Conservation (phyloP, 2,113 vertebrate genomes). For the Narcine bancroftii region DNA sequence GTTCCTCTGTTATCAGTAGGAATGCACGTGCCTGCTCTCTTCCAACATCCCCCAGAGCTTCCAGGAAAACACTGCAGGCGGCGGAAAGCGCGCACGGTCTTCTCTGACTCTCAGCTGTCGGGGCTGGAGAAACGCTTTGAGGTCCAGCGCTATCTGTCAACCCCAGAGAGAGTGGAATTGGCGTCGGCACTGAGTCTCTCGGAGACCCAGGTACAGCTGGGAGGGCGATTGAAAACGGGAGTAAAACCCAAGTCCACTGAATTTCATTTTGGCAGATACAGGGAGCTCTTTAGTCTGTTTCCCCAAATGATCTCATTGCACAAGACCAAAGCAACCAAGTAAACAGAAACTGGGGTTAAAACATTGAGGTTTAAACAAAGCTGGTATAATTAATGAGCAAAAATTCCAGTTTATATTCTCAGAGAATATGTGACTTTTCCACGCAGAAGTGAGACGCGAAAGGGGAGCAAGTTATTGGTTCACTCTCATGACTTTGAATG, state of each 20-base stretch:
- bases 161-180: slow-evolving; percentile 88
- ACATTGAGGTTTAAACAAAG: not conserved
- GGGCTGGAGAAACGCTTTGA: slow-evolving; percentile 94
- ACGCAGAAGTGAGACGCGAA: not conserved
- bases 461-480: not conserved
- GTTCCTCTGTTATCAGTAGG: slow-evolving; percentile 53
- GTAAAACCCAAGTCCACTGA: no score
- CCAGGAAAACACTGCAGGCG: slow-evolving; percentile 91
- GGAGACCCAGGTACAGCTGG: slow-evolving; percentile 79
- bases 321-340: not conserved
- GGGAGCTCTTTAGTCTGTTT: not conserved
- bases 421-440: not conserved
- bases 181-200: slow-evolving; percentile 93
- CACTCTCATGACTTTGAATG: not conserved
- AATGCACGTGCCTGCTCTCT: slow-evolving; percentile 84
- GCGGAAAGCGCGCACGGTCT: slow-evolving; percentile 89
- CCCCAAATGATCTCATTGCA: not conserved
- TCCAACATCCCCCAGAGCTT: slow-evolving; percentile 76
- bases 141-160: slow-evolving; percentile 90
- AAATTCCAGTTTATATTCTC: not conserved
- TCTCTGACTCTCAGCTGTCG: slow-evolving; percentile 94
- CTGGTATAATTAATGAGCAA: not conserved
- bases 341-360: not conserved
- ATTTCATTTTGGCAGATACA: not conserved
- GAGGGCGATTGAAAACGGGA: no score